Evolutionary conservation across 2,113 vertebrate species (phyloP).

Genomic region (Girardinichthys multiradiatus): DNA sequence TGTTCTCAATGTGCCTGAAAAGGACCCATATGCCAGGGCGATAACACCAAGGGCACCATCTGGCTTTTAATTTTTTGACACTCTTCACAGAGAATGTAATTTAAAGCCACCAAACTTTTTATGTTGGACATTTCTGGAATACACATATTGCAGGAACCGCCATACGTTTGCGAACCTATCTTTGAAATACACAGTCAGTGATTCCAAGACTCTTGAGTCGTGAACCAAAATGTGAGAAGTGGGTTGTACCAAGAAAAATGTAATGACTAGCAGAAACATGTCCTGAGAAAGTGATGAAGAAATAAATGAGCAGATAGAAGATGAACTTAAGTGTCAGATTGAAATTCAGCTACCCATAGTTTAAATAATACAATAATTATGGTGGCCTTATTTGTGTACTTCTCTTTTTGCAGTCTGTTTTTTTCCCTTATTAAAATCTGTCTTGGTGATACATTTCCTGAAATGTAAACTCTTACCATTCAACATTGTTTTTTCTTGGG

Average conservation of each 20-base stretch:
- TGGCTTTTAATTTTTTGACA: conserved; percentile 12
- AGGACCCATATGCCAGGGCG: conserved; percentile 26
- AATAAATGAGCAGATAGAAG: conserved; percentile 19
- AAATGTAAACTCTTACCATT: neutral
- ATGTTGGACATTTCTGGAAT: conserved; percentile 15
- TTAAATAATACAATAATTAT: conserved; percentile 26
- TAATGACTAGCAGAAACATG: conserved; percentile 21
- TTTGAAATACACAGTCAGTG: conserved; percentile 23
- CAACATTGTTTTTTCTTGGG: neutral
- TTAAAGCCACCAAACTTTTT: conserved; percentile 27
- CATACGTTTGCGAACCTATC: conserved; percentile 16
- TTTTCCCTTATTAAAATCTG: conserved; percentile 2
- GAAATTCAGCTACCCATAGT: conserved; percentile 46
- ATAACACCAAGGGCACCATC: conserved; percentile 34
- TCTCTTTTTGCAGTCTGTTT: neutral
- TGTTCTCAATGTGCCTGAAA: conserved; percentile 33
- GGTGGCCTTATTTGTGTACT: neutral
- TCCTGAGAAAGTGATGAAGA: conserved; percentile 31
- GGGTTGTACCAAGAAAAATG: conserved; percentile 39
- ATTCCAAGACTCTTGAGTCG: conserved; percentile 26
- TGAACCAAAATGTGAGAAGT: no score
- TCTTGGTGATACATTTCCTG: neutral
- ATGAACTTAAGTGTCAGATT: conserved; percentile 32
- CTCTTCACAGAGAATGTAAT: conserved; percentile 20
- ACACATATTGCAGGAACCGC: conserved; percentile 5